Percentiles rank a stretch among this genome's conserved stretches.
Evolutionary conservation across 2,113 vertebrate genomes (phyloP).

Genomic region (Cromileptes altivelis): DNA sequence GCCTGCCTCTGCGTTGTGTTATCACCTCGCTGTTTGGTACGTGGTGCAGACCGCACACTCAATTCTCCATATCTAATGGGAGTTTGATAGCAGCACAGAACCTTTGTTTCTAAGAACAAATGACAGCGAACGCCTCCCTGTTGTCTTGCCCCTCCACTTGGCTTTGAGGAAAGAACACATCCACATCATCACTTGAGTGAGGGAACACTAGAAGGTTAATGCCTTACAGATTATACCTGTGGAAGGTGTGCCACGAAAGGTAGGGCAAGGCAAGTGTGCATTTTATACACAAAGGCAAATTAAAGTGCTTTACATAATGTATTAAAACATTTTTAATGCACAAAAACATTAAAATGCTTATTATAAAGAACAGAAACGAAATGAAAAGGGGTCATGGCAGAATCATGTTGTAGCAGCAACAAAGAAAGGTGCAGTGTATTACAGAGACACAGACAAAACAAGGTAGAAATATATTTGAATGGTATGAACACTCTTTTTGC

Average conservation of each 20-base stretch:
- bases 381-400: background rate
- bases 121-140: slow-evolving; percentile 63
- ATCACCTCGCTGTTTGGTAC: slow-evolving; percentile 86
- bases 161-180: slow-evolving; percentile 65
- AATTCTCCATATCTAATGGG: slow-evolving; percentile 86
- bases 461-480: background rate
- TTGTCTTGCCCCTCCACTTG: slow-evolving; percentile 53
- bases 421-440: background rate
- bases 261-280: background rate
- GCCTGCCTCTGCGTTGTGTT: slow-evolving; percentile 86
- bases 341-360: background rate
- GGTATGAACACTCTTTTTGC: slow-evolving; percentile 5
- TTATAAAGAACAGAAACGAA: background rate
- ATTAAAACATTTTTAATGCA: background rate
- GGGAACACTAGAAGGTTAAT: slow-evolving; percentile 40
- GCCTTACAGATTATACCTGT: slow-evolving; percentile 38
- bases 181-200: slow-evolving; percentile 39
- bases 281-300: background rate
- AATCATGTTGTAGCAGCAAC: slow-evolving; percentile 9
- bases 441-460: slow-evolving; percentile 11
- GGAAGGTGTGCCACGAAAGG: slow-evolving; percentile 6
- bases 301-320: background rate
- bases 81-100: slow-evolving; percentile 84
- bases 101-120: slow-evolving; percentile 86
- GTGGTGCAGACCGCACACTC: slow-evolving; percentile 79